phyloP scores from a whole-genome alignment of 2,888 invertebrate genomes.

The Muschampia plurimacula region DNA sequence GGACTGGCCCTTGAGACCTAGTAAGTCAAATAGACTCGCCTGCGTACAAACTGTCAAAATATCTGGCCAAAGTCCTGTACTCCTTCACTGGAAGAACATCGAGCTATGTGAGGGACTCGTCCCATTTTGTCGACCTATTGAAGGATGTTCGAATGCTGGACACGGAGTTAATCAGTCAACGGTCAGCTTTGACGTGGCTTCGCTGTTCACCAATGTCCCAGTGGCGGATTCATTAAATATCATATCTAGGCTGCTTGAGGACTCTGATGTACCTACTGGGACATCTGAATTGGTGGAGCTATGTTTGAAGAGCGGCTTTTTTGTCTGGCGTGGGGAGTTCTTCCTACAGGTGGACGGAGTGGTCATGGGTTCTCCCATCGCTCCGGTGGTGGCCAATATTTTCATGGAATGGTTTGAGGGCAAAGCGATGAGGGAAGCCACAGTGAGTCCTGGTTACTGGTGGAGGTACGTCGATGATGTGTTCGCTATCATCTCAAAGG shows the following conservation, averaged over 20 bases:
- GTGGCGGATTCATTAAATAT: neutral
- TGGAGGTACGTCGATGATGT: conserved; percentile 13
- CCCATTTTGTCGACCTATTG: neutral
- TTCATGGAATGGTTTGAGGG: conserved; percentile 22
- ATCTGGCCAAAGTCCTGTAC: neutral
- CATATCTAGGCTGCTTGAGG: neutral
- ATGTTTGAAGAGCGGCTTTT: neutral
- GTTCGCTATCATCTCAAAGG: conserved; percentile 2
- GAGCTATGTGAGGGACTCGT: neutral
- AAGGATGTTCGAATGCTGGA: neutral
- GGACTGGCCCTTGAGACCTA: conserved; percentile 1
- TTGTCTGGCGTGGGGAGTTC: neutral
- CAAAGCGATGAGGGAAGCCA: neutral
- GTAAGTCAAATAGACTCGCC: neutral
- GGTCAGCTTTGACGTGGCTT: neutral
- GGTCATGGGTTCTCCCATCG: conserved; percentile 16
- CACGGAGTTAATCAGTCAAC: neutral
- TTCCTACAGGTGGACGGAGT: neutral
- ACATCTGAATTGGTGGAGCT: neutral
- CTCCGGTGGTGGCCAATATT: conserved; percentile 13
- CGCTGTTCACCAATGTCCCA: neutral
- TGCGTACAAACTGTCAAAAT: neutral
- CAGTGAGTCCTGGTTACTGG: conserved; percentile 9
- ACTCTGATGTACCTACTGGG: neutral
- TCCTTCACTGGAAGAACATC: neutral